Evolutionary conservation across 2,113 vertebrate species (phyloP), one percentile per base, ranked within the genome.

Genomic region (Ptychochromis oligacanthus): DNA sequence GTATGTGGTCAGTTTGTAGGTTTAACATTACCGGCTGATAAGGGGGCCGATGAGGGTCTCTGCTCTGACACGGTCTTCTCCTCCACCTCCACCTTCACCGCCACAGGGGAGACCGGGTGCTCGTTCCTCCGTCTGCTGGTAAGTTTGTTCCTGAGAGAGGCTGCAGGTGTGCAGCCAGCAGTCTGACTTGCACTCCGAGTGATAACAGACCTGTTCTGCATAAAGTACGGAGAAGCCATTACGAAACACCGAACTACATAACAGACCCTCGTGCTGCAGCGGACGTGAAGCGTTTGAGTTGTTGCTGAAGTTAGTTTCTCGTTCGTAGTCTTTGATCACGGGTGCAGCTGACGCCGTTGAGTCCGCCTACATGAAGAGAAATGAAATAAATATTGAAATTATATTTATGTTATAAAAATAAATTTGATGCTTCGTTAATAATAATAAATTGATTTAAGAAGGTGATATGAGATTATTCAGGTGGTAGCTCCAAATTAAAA

Each of bases 201-300:
- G 15, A 82, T 1, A 4, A 79, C 57, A 57, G 79, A 58, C 3
- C 54, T 75, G 61, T 55, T 89, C 5, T 81, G 70, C 17, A 11
- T 43, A 61, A 96, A 95, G 55, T 95, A 96, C 49, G 91, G 93
- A 49, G 94, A 96, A 1, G 81, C 75, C 94, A 95, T 95, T 6
- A 7, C 58, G 1, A 90, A 77, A 80, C 26, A 34, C 38, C 8
- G 83, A 13, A 55, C 54, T 67, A 15, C 67, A 59, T 52, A 26
- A 52, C 77, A 56, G 15, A 75, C 3, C 56, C 54, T 56, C 56
- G 34, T 20, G 72, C 78, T 1, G 55, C 65, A 40, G 62, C 34
- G 1, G 10, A 55, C 22, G 7, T 2, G 18, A 81, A 62, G 24
- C 85, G 64, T 76, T 31, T 3, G 3, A 46, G 2, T 2, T 8